Conservation (phyloP, 1,140 invertebrate species). For the Drosophila dunni region DNA sequence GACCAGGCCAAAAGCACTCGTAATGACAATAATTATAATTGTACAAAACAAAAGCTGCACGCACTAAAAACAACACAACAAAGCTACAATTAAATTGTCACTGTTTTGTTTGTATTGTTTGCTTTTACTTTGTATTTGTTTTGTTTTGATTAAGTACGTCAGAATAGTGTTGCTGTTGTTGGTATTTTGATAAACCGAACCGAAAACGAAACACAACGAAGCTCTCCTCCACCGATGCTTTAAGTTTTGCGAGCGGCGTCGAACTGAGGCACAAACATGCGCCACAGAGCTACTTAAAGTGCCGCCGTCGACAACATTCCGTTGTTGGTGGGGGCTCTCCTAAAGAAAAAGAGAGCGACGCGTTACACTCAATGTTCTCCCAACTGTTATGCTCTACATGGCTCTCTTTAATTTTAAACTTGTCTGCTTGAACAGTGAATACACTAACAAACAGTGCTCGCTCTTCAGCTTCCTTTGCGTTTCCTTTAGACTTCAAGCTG, state of each 20-base stretch:
- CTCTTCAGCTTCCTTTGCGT: neutral
- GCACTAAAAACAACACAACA: constrained; percentile 34
- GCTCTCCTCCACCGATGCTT: constrained; percentile 13
- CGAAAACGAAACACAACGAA: neutral
- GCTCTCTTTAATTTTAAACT: too few species aligned
- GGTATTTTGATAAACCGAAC: constrained; percentile 21
- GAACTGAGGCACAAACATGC: constrained; percentile 32
- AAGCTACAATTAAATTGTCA: constrained; percentile 21
- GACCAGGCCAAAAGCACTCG: constrained; percentile 16
- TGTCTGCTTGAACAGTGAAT: neutral
- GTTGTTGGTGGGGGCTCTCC: neutral
- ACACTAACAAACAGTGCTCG: neutral
- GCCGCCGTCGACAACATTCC: constrained; percentile 7
- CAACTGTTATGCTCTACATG: too few species aligned
- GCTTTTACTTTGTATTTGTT: constrained; percentile 12
- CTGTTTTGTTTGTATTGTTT: constrained; percentile 3
- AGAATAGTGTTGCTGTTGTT: constrained; percentile 11
- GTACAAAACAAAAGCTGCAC: constrained; percentile 43
- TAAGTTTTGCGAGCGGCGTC: constrained; percentile 29
- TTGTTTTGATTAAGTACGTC: neutral
- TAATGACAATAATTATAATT: constrained; percentile 62
- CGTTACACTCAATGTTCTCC: neutral
- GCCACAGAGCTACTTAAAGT: constrained; percentile 37
- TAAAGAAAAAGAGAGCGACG: neutral
- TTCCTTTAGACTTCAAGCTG: neutral